A percentile compares a stretch with the other conserved stretches of the same genome.
Conservation (phyloP, 1,140 invertebrate species). For the Lepidurus apus region DNA sequence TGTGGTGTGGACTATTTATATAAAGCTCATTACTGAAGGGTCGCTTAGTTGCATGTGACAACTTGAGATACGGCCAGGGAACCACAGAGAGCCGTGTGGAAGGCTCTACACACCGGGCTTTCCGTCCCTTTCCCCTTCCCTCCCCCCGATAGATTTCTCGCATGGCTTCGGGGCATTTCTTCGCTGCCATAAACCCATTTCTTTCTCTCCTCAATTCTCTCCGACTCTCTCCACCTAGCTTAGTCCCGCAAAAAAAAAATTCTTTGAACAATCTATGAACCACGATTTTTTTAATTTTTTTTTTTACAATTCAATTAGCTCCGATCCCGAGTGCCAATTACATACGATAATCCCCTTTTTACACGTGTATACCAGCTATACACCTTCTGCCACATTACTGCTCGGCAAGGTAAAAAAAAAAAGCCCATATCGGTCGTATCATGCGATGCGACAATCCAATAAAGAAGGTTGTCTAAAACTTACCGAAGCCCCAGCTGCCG, state of each 20-base stretch:
- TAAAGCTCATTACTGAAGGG: slow-evolving; percentile 17
- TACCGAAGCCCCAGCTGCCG: slow-evolving; percentile 34
- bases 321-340: no score
- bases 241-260: no score
- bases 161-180: background rate
- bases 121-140: background rate
- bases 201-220: background rate
- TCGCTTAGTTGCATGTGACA: slow-evolving; percentile 18
- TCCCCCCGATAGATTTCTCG: background rate
- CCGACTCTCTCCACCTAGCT: no score
- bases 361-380: no score
- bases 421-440: background rate
- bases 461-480: background rate
- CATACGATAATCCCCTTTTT: no score
- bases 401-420: background rate
- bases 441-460: background rate
- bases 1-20: slow-evolving; percentile 11
- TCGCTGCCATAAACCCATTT: background rate
- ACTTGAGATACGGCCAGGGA: background rate
- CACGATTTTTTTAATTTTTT: no score
- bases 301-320: no score
- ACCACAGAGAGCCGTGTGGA: background rate
- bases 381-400: background rate
- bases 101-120: background rate
- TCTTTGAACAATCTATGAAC: no score